These are phyloP conservation scores for Okapia johnstoni DNA, from an alignment of 2,113 vertebrate species.

Conservation along the genomic window DNA sequence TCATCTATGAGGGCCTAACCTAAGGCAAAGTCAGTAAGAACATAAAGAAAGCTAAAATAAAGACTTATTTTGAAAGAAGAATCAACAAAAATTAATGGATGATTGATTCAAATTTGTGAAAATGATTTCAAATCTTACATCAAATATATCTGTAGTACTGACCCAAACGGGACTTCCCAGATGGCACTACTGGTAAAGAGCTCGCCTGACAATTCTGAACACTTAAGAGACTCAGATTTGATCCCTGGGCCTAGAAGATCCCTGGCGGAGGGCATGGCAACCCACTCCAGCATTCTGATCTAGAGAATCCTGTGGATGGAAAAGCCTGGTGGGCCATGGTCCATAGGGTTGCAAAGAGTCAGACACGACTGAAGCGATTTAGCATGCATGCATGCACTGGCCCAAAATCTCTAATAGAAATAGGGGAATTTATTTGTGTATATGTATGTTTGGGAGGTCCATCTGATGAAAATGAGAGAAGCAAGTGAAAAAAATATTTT, in stretches of 20 bases:
- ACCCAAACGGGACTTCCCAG: background rate
- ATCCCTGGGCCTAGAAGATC: background rate
- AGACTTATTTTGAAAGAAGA: conserved; percentile 20
- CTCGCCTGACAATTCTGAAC: background rate
- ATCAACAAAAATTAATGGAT: background rate
- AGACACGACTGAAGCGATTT: fast-evolving
- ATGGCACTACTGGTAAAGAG: background rate
- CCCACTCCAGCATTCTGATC: background rate
- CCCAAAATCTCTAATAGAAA: background rate
- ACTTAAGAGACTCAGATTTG: background rate
- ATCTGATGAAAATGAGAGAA: fast-evolving
- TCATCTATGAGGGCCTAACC: background rate
- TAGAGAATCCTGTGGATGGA: background rate
- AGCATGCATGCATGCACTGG: background rate
- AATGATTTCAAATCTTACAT: background rate
- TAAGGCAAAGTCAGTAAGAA: background rate
- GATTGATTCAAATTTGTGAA: background rate
- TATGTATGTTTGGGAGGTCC: background rate
- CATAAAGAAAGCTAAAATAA: background rate
- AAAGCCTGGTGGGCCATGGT: background rate
- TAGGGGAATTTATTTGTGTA: background rate
- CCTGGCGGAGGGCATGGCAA: background rate
- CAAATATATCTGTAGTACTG: background rate
- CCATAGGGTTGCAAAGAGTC: background rate
- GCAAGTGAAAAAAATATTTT: background rate